Conservation (phyloP, 2,888 invertebrate species). For the Tenthredo notha region DNA sequence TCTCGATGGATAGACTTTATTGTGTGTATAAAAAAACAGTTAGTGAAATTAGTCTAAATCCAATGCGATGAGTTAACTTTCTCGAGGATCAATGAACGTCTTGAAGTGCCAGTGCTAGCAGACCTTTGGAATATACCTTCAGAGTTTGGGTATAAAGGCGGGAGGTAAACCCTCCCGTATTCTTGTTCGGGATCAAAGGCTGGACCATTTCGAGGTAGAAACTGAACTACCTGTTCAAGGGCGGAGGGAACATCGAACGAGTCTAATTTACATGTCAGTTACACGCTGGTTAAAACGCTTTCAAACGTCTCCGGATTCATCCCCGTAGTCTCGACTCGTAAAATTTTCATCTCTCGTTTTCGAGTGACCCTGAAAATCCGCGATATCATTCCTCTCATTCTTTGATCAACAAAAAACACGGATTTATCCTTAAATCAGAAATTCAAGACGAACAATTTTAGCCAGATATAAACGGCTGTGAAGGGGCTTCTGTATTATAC, state of each 20-base stretch:
- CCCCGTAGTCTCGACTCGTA: background rate
- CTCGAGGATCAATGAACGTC: background rate
- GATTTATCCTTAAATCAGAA: background rate
- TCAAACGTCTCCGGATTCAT: background rate
- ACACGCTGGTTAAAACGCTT: conserved; percentile 59
- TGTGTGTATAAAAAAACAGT: background rate
- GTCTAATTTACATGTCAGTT: conserved; percentile 67
- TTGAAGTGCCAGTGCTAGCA: background rate
- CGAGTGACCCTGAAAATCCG: background rate
- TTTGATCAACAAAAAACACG: background rate
- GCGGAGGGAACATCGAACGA: conserved; percentile 40
- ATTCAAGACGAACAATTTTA: background rate
- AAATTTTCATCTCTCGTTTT: background rate
- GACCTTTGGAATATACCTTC: background rate
- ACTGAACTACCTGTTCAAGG: conserved; percentile 8
- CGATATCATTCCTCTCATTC: background rate
- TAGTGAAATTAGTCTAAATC: background rate
- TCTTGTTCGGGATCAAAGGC: conserved; percentile 35
- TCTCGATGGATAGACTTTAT: background rate
- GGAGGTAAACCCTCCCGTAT: background rate
- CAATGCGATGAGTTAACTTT: background rate
- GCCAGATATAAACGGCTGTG: background rate
- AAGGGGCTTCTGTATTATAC: background rate
- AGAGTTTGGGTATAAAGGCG: background rate
- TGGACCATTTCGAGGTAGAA: conserved; percentile 16